Conservation (phyloP, 2,113 vertebrate species). For the Charina bottae region DNA sequence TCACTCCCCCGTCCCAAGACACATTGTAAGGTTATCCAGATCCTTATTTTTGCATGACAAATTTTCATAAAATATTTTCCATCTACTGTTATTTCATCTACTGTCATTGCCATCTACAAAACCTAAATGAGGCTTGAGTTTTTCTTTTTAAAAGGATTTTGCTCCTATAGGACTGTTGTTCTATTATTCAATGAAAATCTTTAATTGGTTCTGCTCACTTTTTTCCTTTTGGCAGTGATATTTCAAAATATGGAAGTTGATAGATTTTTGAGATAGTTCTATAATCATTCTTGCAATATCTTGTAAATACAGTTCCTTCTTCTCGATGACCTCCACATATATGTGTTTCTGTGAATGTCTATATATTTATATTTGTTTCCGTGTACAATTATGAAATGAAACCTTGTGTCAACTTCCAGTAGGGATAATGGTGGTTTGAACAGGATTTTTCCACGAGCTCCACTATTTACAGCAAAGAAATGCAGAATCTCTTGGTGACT, state of each 20-base stretch:
- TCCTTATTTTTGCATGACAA: background rate
- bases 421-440: background rate
- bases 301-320: background rate
- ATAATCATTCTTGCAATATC: background rate
- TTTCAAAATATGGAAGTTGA: background rate
- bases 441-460: too few relatives aligned
- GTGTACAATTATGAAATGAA: background rate
- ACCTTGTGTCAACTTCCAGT: background rate
- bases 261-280: background rate
- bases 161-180: background rate
- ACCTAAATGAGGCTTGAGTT: background rate
- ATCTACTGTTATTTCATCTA: background rate
- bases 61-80: background rate
- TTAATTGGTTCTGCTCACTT: too few relatives aligned
- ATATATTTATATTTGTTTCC: background rate
- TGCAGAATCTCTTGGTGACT: too few relatives aligned
- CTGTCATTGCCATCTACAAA: background rate
- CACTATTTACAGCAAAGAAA: too few relatives aligned
- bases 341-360: background rate
- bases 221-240: background rate
- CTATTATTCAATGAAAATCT: background rate
- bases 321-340: background rate
- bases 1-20: background rate
- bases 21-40: slow-evolving; percentile 6
- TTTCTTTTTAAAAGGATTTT: background rate